Conservation (phyloP, 2,888 invertebrate genomes). For the Tethea ocularis region DNA sequence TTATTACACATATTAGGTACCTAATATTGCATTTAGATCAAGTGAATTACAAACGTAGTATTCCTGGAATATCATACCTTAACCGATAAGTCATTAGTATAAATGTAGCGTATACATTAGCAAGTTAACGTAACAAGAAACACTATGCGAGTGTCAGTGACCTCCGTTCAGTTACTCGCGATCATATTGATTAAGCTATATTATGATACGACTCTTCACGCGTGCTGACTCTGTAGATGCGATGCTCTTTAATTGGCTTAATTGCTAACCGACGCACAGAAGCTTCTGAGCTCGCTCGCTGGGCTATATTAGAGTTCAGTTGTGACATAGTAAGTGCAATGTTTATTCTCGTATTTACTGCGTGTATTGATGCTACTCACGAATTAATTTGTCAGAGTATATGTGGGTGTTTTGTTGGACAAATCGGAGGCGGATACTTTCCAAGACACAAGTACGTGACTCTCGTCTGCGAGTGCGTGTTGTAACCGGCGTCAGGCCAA, state of each 20-base stretch:
- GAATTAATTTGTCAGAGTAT: slow-evolving; percentile 7
- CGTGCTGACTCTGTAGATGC: slow-evolving; percentile 60
- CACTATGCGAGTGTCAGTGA: slow-evolving; percentile 52
- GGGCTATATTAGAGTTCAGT: slow-evolving; percentile 6
- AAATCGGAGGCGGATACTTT: not conserved
- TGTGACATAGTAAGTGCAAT: not conserved
- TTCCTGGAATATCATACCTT: not conserved
- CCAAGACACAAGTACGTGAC: slow-evolving; percentile 5
- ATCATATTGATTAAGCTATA: slow-evolving; percentile 76
- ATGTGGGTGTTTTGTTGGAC: slow-evolving; percentile 1
- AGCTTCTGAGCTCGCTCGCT: slow-evolving; percentile 1
- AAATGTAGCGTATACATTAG: slow-evolving; percentile 22
- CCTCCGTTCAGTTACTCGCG: slow-evolving; percentile 59
- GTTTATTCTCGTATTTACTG: slow-evolving; percentile 10
- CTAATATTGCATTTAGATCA: slow-evolving; percentile 1
- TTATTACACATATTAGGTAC: slow-evolving; percentile 24
- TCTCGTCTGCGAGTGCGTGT: slow-evolving; percentile 18
- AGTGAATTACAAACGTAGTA: not conserved
- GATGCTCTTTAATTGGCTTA: slow-evolving; percentile 75
- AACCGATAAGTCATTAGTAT: slow-evolving; percentile 4
- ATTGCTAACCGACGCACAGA: slow-evolving; percentile 45
- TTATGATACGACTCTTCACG: slow-evolving; percentile 66
- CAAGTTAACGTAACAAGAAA: slow-evolving; percentile 34
- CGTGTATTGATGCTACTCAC: slow-evolving; percentile 2
- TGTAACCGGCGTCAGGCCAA: slow-evolving; percentile 44